Evolutionary conservation across 1,140 invertebrate species (phyloP).

Genomic region (Trinorchestia longiramus): DNA sequence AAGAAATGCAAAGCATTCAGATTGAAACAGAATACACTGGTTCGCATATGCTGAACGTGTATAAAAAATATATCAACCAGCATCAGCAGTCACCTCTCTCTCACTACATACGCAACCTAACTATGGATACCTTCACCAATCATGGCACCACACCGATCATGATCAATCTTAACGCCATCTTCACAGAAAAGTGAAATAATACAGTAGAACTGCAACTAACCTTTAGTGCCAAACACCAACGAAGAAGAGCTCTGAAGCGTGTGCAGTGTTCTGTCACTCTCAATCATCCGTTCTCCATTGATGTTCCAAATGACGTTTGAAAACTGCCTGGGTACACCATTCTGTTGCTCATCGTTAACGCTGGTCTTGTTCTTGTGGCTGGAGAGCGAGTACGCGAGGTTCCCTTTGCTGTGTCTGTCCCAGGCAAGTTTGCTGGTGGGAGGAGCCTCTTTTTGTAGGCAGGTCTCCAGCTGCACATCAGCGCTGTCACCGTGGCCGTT

Average conservation of each 20-base stretch:
- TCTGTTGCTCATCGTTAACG: background rate
- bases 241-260: slow-evolving; percentile 14
- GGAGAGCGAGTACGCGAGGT: background rate
- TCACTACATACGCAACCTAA: background rate
- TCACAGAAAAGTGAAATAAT: background rate
- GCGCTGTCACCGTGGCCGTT: background rate
- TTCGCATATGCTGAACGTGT: too few species aligned
- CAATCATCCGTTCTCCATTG: background rate
- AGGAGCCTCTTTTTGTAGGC: slow-evolving; percentile 14
- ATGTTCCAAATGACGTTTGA: background rate
- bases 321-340: background rate
- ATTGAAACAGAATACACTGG: too few species aligned
- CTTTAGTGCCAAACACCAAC: slow-evolving; percentile 12
- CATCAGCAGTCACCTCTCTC: background rate
- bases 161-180: background rate
- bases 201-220: background rate
- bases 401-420: background rate
- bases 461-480: background rate
- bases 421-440: background rate
- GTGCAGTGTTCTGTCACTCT: slow-evolving; percentile 23
- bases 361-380: slow-evolving; percentile 8
- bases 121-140: background rate
- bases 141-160: background rate
- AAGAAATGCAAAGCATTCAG: too few species aligned
- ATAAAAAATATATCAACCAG: too few species aligned